Percentiles rank a stretch among this genome's conserved stretches.
These are phyloP conservation scores for Ctenopoma multispine DNA, from an alignment of 2,797 vertebrate genomes.

Conservation along the genomic window DNA sequence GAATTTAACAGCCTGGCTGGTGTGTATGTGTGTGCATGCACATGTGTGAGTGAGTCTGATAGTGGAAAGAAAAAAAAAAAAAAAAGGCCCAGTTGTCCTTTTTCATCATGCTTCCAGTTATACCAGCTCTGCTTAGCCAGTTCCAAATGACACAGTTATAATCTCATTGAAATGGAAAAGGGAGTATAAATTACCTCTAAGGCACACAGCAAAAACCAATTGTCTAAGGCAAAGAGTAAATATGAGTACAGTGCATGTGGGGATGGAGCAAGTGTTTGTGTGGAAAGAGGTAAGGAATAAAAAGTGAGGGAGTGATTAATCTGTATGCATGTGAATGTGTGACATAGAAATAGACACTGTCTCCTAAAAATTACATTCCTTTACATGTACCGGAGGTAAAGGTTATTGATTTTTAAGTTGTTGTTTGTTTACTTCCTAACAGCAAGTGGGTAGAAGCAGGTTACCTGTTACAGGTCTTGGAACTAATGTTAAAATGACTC, in stretches of 20 bases:
- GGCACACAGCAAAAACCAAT: conserved; percentile 36
- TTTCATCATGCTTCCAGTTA: conserved; percentile 66
- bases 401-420: conserved; percentile 1
- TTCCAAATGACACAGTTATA: conserved; percentile 66
- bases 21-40: conserved; percentile 34
- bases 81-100: conserved; percentile 59
- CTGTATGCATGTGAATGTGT: not conserved
- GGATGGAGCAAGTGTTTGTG: not conserved
- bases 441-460: too few species aligned
- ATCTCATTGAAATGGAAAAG: conserved; percentile 64
- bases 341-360: not conserved
- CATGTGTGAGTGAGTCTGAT: conserved; percentile 41
- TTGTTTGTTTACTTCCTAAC: too few species aligned
- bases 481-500: too few species aligned
- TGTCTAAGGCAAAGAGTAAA: conserved; percentile 22
- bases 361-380: too few species aligned
- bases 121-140: conserved; percentile 56
- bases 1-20: conserved; percentile 74
- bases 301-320: conserved; percentile 1
- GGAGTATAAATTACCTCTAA: conserved; percentile 57
- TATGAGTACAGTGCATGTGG: not conserved
- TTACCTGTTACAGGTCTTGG: too few species aligned
- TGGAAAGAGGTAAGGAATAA: not conserved
- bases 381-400: not conserved
- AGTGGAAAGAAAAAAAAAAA: conserved; percentile 25